Evolutionary conservation across 2,888 invertebrate genomes (phyloP), one percentile per base, ranked within the genome.

Genomic region (Nomada ferruginata): DNA sequence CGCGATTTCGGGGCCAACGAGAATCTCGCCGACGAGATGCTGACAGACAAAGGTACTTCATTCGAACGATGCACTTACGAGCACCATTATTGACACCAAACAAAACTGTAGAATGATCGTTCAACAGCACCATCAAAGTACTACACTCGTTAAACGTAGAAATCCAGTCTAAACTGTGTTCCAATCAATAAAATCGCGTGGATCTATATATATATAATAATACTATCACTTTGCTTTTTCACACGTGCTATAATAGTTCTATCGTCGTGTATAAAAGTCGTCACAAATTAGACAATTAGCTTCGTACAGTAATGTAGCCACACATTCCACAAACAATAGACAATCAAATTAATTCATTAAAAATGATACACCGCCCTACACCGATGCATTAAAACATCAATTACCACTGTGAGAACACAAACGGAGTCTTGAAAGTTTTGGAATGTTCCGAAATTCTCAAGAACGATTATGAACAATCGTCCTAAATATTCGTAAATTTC

Each of bases 11-110:
- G 97, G 50, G 96, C 96, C 64, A 95, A 95, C 85, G 96, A 96
- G 91, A 95, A 95, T 50, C 93, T 95, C 76, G 96, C 96, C 65
- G 95, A 96, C 87, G 95, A 95, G 91, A 96, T 97, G 95, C 94
- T 97, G 81, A 95, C 95, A 84, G 97, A 97, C 94, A 97, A 97
- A 96, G 97, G 97, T 97, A 95, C 83, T 76, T 79, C 61, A 78
- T 76, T 68, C 59, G 59, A 60, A 64, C 61, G 59, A 59, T 53
- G 29, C 73, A 84, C 83, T 66, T 47, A 53, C 52, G 11, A 77
- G 80, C 78, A 85, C 82, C 57, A 65, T 63, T 44, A 61, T 53
- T 53, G 9, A 52, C 18, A 36, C 72, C 55, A 36, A 60, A 36
- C 13, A 59, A 53, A 75, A 63, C 10, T 66, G 63, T 82, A 57